Percentiles rank a stretch among this genome's conserved stretches.
These are phyloP conservation scores for Odontothrips loti DNA, from an alignment of 2,888 invertebrate genomes.

Conservation along the genomic window DNA sequence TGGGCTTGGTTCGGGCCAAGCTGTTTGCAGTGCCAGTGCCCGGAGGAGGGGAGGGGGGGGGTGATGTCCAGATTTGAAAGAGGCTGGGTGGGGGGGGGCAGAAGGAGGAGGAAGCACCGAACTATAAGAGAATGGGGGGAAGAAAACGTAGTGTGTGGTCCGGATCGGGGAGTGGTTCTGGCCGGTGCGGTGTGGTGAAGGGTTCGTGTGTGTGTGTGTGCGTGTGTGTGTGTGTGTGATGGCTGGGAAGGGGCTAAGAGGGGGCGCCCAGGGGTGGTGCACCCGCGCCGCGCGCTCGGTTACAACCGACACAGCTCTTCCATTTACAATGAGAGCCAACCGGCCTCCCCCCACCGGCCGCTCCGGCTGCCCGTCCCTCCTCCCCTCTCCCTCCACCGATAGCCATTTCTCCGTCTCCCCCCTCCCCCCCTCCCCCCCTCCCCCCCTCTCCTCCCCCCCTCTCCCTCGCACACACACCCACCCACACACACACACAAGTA, in stretches of 20 bases:
- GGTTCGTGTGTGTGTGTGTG: too few relatives aligned
- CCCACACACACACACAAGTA: neutral
- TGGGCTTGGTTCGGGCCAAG: too few relatives aligned
- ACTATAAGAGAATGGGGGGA: too few relatives aligned
- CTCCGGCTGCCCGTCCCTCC: neutral
- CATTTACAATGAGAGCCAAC: slow-evolving; percentile 4
- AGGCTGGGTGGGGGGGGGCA: too few relatives aligned
- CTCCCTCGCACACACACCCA: too few relatives aligned
- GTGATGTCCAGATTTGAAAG: too few relatives aligned
- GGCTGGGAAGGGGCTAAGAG: neutral
- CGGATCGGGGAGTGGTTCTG: too few relatives aligned
- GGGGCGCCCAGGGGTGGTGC: neutral
- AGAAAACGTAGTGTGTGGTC: too few relatives aligned
- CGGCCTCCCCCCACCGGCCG: neutral
- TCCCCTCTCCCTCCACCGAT: neutral
- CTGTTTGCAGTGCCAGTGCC: too few relatives aligned
- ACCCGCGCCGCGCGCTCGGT: neutral
- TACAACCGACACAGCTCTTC: slow-evolving; percentile 22
- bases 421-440: neutral
- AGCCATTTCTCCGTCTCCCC: neutral
- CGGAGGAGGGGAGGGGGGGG: too few relatives aligned
- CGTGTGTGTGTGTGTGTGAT: neutral
- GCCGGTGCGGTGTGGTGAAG: too few relatives aligned
- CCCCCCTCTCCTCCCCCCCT: neutral
- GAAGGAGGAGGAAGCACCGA: too few relatives aligned